Evolutionary conservation across 2,113 vertebrate species (phyloP), one percentile per base, ranked within the genome.

Genomic region (Pantherophis guttatus): DNA sequence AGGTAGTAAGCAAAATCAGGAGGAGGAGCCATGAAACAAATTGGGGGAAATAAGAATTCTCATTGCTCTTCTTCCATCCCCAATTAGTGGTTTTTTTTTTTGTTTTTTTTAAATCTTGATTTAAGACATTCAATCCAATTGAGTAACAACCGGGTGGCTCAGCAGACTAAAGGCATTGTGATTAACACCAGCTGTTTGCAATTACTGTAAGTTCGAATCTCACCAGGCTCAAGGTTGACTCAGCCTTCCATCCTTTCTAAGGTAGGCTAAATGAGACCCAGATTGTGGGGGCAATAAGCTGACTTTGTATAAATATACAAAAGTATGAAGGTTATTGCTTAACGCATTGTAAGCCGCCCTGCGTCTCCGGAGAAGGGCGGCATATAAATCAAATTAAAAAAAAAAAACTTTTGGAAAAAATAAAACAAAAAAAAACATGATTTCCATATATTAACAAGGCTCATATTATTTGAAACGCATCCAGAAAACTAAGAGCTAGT

Each of bases 1-100:
- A 95, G 93, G 55, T 93, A 95, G 93, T 95, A 92, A 65, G 88
- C n/a, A 48, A 75, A 0, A 65, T 58, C 33, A 5, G 29, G 23
- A 70, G 55, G 3, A 8, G 9, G 52, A 87, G 19, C 3, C 24
- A 29, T 70, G 12, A n/a, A 70, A 7, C 65, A 70, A 29, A 70
- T 2, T 1, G 26, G 29, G 65, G 65, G 5, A 15, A 15, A 70
- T 17, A 70, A 70, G 13, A 70, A 70, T 33, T 70, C 5, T 70
- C 29, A 15, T 70, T 70, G 5, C 29, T 33, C 29, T 70, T n/a
- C 29, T 5, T 70, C 29, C 65, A 6, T 29, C 12, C 29, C 65
- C 65, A 62, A 11, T 70, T 65, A 59, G 58, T 13, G 39, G 3
- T 44, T 44, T 48, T 2, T 59, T 7, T 23, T 58, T 59, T 48